Base-by-base conservation (phyloP, 1,140 invertebrate species). In the Dendroctonus valens region DNA sequence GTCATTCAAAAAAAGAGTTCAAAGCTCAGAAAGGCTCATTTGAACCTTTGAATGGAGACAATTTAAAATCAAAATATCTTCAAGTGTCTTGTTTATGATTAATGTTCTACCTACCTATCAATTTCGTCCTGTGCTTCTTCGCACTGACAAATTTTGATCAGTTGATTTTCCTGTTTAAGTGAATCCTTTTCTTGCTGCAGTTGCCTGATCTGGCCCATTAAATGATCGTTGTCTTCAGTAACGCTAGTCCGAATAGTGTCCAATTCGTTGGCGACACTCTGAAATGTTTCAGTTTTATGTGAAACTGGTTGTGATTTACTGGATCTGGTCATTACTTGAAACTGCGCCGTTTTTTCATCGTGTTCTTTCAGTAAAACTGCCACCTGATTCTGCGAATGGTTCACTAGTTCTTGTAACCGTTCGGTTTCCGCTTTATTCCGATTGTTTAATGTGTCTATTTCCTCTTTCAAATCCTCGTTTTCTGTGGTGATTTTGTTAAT, bases 281-380 rank as follows among this genome's bases (percentile, higher is more conserved):
- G 7, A 7, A 58, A 12, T 40, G 11, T 11, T 40, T 38, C 7
- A 54, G 7, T 37, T 6, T 39, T 54, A 39, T 40, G 14, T 8
- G 14, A 37, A 8, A 7, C 6, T 7, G 12, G 38, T 37, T n/a
- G n/a, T n/a, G n/a, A n/a, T n/a, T n/a, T n/a, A 54, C 6, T 37
- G 12, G 7, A 26, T 15, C 5, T 8, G 6, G 14, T 51, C 7
- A 11, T 7, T 44, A 53, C 60, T 41, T 62, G 12, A 40, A 67
- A 60, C 52, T 67, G 41, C 6, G 15, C 7, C 4, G 65, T 67
- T 54, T 67, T 67, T 26, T 59, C 50, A 40, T 67, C 65, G 41
- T 67, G 65, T 49, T 67, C 65, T 40, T 50, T 48, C n/a, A 69
- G 12, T 6, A 65, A 42, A 5, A 65, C 15, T 5, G 55, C 67